Percentiles rank a stretch among this genome's conserved stretches.
Conservation (phyloP, 2,888 invertebrate genomes). For the Linyphia triangularis region DNA sequence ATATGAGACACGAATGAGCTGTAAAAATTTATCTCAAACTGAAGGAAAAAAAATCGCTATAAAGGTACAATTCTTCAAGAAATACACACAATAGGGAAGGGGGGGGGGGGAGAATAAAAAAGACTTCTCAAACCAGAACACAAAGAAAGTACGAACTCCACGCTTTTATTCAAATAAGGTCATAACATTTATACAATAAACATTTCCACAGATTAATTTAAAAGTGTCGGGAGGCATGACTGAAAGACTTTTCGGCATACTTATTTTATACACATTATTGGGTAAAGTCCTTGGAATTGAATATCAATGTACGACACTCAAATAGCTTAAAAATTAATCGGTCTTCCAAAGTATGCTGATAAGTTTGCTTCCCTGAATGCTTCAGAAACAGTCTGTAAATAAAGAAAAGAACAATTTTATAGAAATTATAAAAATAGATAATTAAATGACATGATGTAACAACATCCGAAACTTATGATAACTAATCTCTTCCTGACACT, state of each 20-base stretch:
- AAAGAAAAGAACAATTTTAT: constrained; percentile 46
- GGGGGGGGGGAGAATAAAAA: too few relatives aligned
- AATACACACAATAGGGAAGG: too few relatives aligned
- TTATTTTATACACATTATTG: constrained; percentile 42
- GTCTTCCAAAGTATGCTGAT: constrained; percentile 96
- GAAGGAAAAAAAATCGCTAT: too few relatives aligned
- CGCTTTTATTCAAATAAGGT: constrained; percentile 9
- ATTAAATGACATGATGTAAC: not conserved
- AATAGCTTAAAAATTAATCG: constrained; percentile 89
- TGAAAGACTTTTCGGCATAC: not conserved
- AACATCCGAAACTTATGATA: not conserved
- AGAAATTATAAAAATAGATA: constrained; percentile 4
- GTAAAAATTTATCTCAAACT: too few relatives aligned
- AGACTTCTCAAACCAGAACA: too few relatives aligned
- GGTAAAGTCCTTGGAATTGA: constrained; percentile 29
- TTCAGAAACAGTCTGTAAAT: constrained; percentile 94
- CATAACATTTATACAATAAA: constrained; percentile 41
- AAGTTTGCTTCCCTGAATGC: constrained; percentile 98
- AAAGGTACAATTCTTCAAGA: too few relatives aligned
- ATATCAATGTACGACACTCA: not conserved
- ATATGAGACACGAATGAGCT: too few relatives aligned
- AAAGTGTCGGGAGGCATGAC: not conserved
- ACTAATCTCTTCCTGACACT: not conserved
- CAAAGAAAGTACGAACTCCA: constrained; percentile 9
- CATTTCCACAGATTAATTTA: not conserved